Base-by-base conservation (phyloP, 2,113 vertebrate genomes). In the Smithornis capensis region DNA sequence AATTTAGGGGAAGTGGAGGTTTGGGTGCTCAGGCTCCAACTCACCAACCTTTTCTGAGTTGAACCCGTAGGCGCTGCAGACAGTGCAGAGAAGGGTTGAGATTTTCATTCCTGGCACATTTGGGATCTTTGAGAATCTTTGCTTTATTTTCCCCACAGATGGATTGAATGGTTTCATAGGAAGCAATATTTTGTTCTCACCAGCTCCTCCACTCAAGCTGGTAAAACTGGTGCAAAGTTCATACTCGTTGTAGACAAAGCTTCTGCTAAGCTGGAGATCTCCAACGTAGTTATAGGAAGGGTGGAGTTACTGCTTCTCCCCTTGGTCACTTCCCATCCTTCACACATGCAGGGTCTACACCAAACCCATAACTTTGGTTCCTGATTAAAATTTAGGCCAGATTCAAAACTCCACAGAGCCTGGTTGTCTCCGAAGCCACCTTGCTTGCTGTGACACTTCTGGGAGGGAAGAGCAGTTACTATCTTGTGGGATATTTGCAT, bases 71-170 rank as follows among this genome's bases (percentile, higher is more conserved):
- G 10, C 19, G 29, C 29, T 83, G 29, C 0, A 0, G 35, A 14
- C 0, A 0, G 12, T 9, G 28, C 0, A 6, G 37, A 24, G n/a
- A 68, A 78, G 3, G 24, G 24, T 6, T 2, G 2, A 78, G 18
- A 25, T 18, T 87, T 87, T 63, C 67, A 78, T 86, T 81, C 23
- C 12, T 10, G 2, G 13, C 5, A 42, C 9, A 1, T 38, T 17
- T 59, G 35, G 24, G 23, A 18, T 56, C 45, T 62, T 28, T 53
- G 33, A 35, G 25, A 22, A 19, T 27, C 38, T 83, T 87, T 65
- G 3, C 18, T 86, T 83, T 23, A 31, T 73, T 76, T 59, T 37
- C 19, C 7, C 19, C 17, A 8, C 2, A 49, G 27, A 19, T 3
- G 4, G 6, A 31, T 42, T 82, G 31, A 45, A 24, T 83, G 5